Conservation (phyloP, 2,888 invertebrate genomes). For the Troglohyphantes excavatus region DNA sequence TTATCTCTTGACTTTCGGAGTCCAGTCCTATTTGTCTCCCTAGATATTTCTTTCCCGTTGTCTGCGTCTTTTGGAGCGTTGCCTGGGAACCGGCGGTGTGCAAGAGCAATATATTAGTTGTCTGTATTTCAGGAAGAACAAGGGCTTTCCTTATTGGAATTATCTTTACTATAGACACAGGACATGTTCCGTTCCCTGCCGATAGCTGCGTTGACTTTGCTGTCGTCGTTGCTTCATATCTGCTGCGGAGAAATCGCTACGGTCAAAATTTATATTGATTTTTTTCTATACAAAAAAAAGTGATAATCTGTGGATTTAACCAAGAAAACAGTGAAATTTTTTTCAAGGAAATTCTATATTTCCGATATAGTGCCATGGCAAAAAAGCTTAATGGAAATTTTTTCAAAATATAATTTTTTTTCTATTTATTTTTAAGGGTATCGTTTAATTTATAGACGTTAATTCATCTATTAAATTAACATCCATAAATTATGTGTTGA, state of each 20-base stretch:
- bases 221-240: constrained; percentile 38
- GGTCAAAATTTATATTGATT: background rate
- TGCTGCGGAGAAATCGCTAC: background rate
- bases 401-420: no score
- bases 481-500: no score
- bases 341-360: no score
- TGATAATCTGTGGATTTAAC: no score
- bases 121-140: constrained; percentile 73
- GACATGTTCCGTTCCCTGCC: constrained; percentile 51
- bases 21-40: constrained; percentile 72
- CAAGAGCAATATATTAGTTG: constrained; percentile 74
- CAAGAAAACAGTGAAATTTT: no score
- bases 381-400: no score
- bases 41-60: constrained; percentile 62
- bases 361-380: no score
- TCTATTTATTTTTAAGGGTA: no score
- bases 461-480: no score
- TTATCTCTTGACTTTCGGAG: constrained; percentile 72
- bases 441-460: no score
- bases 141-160: constrained; percentile 76
- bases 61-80: constrained; percentile 62
- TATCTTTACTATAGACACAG: constrained; percentile 66
- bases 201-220: constrained; percentile 46
- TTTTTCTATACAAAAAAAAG: background rate
- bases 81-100: constrained; percentile 67